Evolutionary conservation across 2,888 invertebrate genomes (phyloP).

Genomic region (Parascotia fuliginaria): DNA sequence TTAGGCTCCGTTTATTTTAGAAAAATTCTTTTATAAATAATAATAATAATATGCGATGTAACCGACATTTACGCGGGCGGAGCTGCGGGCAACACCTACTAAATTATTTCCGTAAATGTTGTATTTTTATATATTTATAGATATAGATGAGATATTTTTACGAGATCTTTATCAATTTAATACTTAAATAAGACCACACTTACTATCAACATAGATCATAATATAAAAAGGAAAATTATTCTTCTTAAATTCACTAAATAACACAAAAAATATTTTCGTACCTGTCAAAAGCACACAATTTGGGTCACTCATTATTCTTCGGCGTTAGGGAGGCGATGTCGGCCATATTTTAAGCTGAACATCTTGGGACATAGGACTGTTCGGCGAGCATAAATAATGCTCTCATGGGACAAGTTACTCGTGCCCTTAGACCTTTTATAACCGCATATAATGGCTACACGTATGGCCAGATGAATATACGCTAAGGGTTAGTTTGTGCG

Average conservation of each 20-base stretch:
- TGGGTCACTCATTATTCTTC: constrained; percentile 61
- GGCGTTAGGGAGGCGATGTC: constrained; percentile 42
- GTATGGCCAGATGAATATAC: constrained; percentile 42
- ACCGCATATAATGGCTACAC: constrained; percentile 55
- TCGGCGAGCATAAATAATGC: constrained; percentile 64
- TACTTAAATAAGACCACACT: too few relatives aligned
- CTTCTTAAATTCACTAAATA: background rate
- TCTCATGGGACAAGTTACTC: constrained; percentile 64
- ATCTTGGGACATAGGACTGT: constrained; percentile 54
- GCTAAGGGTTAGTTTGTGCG: constrained; percentile 26
- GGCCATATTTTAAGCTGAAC: constrained; percentile 55
- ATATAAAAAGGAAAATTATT: too few relatives aligned
- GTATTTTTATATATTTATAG: too few relatives aligned
- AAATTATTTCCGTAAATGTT: too few relatives aligned
- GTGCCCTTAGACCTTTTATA: constrained; percentile 67
- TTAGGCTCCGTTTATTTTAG: too few relatives aligned
- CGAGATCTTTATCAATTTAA: too few relatives aligned
- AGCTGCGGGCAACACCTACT: too few relatives aligned
- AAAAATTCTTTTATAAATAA: too few relatives aligned
- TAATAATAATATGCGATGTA: too few relatives aligned
- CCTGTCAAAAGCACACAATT: constrained; percentile 47
- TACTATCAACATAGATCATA: too few relatives aligned
- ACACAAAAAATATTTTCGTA: constrained; percentile 20
- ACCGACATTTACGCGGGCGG: too few relatives aligned
- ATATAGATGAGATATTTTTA: too few relatives aligned